A percentile compares a stretch with the other conserved stretches of the same genome.
Evolutionary conservation across 2,797 vertebrate genomes (phyloP).

Genomic region (Cyprinella venusta): DNA sequence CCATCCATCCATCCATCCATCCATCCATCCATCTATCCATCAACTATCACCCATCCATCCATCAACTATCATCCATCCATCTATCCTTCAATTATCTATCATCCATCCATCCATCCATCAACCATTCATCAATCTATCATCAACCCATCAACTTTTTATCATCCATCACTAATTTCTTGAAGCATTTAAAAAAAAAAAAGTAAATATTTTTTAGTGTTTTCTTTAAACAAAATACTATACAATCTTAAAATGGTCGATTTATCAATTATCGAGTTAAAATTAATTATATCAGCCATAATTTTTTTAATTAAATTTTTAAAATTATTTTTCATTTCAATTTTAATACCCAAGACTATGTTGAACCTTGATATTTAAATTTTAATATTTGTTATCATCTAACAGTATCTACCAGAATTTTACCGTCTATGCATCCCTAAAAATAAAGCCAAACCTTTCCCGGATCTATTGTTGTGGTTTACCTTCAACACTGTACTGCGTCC

Average conservation of each 20-base stretch:
- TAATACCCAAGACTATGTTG: not conserved
- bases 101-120: too few relatives aligned
- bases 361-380: not conserved
- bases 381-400: not conserved
- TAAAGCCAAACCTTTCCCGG: not conserved
- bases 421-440: not conserved
- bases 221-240: not conserved
- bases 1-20: too few relatives aligned
- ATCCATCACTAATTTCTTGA: not conserved
- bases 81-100: too few relatives aligned
- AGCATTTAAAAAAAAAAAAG: not conserved
- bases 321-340: not conserved
- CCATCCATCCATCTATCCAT: too few relatives aligned
- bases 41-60: too few relatives aligned
- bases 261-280: not conserved
- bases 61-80: too few relatives aligned
- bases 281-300: not conserved
- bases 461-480: conserved; percentile 70
- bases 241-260: not conserved
- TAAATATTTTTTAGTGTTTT: not conserved
- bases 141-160: too few relatives aligned
- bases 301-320: too few relatives aligned
- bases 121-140: too few relatives aligned
- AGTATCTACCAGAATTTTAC: not conserved
- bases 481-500: conserved; percentile 87